Conservation (phyloP, 2,113 vertebrate genomes). For the Prochilodus magdalenae region DNA sequence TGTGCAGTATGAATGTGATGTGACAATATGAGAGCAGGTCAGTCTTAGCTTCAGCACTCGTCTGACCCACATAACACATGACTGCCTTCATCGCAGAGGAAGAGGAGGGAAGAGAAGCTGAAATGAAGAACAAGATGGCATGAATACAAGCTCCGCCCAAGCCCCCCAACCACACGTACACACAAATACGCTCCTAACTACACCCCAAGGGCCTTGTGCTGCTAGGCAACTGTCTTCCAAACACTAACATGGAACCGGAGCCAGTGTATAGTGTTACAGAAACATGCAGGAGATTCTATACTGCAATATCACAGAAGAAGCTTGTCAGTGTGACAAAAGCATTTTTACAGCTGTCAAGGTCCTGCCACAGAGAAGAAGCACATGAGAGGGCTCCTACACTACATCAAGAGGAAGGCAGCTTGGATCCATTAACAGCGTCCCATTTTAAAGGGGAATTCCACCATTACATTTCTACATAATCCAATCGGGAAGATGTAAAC, state of each 20-base stretch:
- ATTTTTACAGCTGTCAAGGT: neutral
- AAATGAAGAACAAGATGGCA: neutral
- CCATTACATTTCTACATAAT: too few relatives aligned
- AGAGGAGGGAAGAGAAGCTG: neutral
- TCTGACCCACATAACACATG: conserved; percentile 39
- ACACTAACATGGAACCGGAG: conserved; percentile 3
- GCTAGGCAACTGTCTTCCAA: conserved; percentile 31
- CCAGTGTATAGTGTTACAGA: conserved; percentile 5
- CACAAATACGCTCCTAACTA: neutral
- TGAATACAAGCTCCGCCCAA: neutral
- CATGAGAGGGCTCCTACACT: neutral
- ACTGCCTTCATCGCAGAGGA: conserved; percentile 20
- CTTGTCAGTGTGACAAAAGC: neutral
- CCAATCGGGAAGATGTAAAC: too few relatives aligned
- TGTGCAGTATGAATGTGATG: conserved; percentile 30
- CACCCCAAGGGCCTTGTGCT: conserved; percentile 1
- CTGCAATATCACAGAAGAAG: neutral
- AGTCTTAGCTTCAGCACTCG: conserved; percentile 6
- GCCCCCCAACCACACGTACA: neutral
- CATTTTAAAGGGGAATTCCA: neutral
- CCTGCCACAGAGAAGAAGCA: neutral
- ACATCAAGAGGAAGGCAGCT: neutral
- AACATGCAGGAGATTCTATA: neutral
- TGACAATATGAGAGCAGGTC: conserved; percentile 50
- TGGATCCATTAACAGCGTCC: neutral